These are phyloP conservation scores for Condylostylus longicornis DNA, from an alignment of 1,140 invertebrate genomes.

Conservation along the genomic window DNA sequence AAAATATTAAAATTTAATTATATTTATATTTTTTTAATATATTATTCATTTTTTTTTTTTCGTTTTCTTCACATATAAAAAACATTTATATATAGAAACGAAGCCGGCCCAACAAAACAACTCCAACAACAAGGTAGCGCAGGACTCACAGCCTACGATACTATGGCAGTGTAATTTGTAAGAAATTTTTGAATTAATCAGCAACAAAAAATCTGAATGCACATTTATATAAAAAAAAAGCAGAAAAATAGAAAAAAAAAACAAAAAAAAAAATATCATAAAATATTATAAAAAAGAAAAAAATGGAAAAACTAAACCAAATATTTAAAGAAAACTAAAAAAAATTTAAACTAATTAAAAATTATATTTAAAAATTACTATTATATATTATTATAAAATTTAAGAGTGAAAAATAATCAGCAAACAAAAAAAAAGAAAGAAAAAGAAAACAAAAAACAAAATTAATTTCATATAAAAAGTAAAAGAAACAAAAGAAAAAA, in stretches of 20 bases:
- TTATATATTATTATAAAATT: no score
- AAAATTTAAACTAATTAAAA: no score
- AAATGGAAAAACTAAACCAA: neutral
- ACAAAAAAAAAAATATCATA: slow-evolving; percentile 2
- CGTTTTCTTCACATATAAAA: no score
- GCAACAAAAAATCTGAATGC: neutral
- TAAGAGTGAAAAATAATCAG: no score
- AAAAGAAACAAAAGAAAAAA: no score
- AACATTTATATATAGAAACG: slow-evolving; percentile 68
- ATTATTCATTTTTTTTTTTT: no score
- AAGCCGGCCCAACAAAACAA: slow-evolving; percentile 60
- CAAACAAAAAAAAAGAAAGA: no score
- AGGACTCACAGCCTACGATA: slow-evolving; percentile 92
- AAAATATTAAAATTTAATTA: neutral
- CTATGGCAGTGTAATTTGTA: slow-evolving; percentile 93
- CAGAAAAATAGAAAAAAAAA: slow-evolving; percentile 3
- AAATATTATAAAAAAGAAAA: neutral
- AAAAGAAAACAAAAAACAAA: no score
- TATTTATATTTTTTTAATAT: slow-evolving; percentile 1
- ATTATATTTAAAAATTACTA: no score
- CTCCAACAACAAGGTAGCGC: slow-evolving; percentile 53
- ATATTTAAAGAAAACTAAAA: no score
- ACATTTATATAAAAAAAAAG: no score
- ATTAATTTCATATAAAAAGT: no score
- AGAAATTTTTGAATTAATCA: slow-evolving; percentile 16